Percentiles rank a stretch among this genome's conserved stretches.
These are phyloP conservation scores for Penaeus chinensis DNA, from an alignment of 1,140 invertebrate genomes.

Conservation along the genomic window DNA sequence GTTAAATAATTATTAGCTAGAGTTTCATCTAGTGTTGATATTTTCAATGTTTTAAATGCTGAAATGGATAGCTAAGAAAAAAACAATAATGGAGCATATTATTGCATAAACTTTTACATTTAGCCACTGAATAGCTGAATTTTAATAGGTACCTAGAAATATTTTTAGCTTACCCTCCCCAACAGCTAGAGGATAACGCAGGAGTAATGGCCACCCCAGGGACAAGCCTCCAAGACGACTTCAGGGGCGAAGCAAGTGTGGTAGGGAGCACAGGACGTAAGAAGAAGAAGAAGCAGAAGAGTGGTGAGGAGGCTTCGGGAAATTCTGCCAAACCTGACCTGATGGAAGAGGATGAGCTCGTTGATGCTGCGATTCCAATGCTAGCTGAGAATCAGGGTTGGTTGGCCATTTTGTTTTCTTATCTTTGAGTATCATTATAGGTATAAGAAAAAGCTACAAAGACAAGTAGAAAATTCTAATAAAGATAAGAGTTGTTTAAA, in stretches of 20 bases:
- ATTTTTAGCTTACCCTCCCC: neutral
- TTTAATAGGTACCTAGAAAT: no score
- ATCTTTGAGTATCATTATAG: no score
- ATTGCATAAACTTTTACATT: no score
- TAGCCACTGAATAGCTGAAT: no score
- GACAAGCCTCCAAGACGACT: conserved; percentile 32
- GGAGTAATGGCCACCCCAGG: conserved; percentile 1
- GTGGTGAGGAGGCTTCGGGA: conserved; percentile 6
- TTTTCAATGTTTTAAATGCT: no score
- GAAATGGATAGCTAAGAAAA: no score
- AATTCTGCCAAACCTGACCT: conserved; percentile 19
- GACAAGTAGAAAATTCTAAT: neutral
- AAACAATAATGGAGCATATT: no score
- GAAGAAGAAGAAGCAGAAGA: conserved; percentile 52
- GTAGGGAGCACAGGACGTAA: conserved; percentile 24
- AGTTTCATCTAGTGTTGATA: no score
- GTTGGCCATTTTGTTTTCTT: neutral
- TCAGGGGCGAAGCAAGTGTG: conserved; percentile 6
- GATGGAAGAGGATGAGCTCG: conserved; percentile 33
- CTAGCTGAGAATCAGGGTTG: conserved; percentile 42
- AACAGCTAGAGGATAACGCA: conserved; percentile 7
- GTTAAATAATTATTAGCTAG: no score
- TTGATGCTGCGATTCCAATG: conserved; percentile 31
- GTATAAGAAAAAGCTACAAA: neutral
- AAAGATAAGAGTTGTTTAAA: neutral